Base-by-base conservation (phyloP, 2,113 vertebrate genomes). In the Cyprinodon tularosa region DNA sequence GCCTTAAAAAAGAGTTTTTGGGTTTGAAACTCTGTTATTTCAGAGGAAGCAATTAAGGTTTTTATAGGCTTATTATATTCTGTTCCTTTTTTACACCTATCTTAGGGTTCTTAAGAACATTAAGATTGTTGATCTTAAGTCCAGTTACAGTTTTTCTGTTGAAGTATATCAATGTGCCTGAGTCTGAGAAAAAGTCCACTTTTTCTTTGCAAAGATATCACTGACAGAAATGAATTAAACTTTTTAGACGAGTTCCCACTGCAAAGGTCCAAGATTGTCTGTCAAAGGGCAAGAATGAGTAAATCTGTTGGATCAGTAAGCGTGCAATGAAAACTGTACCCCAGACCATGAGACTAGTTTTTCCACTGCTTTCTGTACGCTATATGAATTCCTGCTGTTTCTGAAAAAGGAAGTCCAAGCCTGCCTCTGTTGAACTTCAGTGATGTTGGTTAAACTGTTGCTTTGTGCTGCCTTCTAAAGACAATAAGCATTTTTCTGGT, bases 401-500 rank as follows among this genome's bases (percentile, higher is more conserved):
- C 80, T 63, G 59, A 69, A 57, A 68, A 71, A 38, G 64, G 84
- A 84, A 68, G 62, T 12, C n/a, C 10, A 22, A 69, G 12, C 42
- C 5, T 8, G 20, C 29, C 29, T 76, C 47, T 71, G 68, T 14
- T 37, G 62, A 47, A n/a, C 29, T 71, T 70, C 42, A 62, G n/a
- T 83, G 72, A 37, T 0, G 45, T 50, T 66, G 64, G 37, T 76
- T 36, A 78, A 63, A 29, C 47, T 71, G 72, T 37, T 72, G 68
- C 61, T 74, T 68, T 6, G 6, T 76, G 63, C 59, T 37, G 59
- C 63, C 64, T 57, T 57, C 50, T 62, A 79, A n/a, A 83, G 67
- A 90, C 89, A 92, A 84, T 82, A 76, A 62, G 70, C 64, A 83
- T 86, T 86, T 86, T 89, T 88, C 68, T 82, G 47, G 37, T 74